phyloP scores from a whole-genome alignment of 2,113 vertebrate genomes.

The Xenopus laevis region DNA sequence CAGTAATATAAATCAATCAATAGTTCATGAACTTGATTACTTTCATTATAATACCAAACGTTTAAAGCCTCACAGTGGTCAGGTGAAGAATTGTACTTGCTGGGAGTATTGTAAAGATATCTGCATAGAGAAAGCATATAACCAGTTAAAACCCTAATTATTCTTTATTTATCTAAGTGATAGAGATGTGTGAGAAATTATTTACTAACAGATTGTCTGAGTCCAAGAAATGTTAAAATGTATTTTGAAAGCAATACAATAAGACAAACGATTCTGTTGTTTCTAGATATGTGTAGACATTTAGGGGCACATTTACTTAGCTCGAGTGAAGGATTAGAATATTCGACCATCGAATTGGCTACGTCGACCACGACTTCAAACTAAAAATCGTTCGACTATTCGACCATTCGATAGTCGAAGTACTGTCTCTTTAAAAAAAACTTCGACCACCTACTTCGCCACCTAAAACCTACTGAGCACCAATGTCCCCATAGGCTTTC shows the following conservation, averaged over 20 bases:
- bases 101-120: not conserved
- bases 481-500: no score
- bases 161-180: constrained; percentile 8
- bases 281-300: no score
- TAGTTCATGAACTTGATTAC: not conserved
- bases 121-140: constrained; percentile 10
- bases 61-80: not conserved
- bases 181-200: constrained; percentile 26
- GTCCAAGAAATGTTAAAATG: not conserved
- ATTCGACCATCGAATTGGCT: no score
- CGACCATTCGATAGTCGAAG: no score
- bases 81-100: not conserved
- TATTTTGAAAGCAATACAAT: not conserved
- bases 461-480: no score
- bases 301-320: no score
- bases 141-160: constrained; percentile 9
- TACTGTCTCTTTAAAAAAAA: no score
- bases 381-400: no score
- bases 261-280: not conserved
- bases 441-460: no score
- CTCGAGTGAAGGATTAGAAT: no score
- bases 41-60: not conserved
- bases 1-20: not conserved
- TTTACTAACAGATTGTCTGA: constrained; percentile 4
- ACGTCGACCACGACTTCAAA: no score